Conservation (phyloP, 2,113 vertebrate species). For the Halcyon senegalensis region DNA sequence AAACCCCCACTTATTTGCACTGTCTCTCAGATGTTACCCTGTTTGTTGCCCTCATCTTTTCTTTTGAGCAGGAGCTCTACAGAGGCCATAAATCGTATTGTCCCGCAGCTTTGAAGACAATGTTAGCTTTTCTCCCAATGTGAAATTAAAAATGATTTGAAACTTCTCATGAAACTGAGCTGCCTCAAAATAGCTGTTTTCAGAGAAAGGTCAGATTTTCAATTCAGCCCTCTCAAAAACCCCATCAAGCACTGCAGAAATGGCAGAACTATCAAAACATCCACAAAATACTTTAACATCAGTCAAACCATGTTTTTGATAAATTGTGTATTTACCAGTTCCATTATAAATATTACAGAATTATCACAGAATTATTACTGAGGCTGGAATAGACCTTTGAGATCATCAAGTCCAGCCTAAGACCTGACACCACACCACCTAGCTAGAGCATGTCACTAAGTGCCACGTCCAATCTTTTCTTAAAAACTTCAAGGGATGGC, state of each 20-base stretch:
- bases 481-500: too few relatives aligned
- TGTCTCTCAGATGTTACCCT: not conserved
- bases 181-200: not conserved
- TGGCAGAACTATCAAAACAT: not conserved
- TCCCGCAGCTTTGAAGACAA: not conserved
- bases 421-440: too few relatives aligned
- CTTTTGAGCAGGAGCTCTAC: not conserved
- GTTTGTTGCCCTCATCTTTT: not conserved
- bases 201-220: slow-evolving; percentile 12
- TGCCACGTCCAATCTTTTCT: too few relatives aligned
- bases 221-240: not conserved
- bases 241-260: not conserved
- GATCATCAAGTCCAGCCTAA: too few relatives aligned
- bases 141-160: not conserved
- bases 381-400: too few relatives aligned
- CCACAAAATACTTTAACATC: not conserved
- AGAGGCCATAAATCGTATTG: not conserved
- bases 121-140: not conserved
- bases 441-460: too few relatives aligned
- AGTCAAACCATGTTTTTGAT: not conserved
- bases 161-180: not conserved
- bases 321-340: not conserved
- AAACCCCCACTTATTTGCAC: not conserved
- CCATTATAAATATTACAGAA: not conserved
- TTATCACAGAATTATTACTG: too few relatives aligned